A percentile compares a stretch with the other conserved stretches of the same genome.
Conservation (phyloP, 1,140 invertebrate genomes). For the Sitobion miscanthi region DNA sequence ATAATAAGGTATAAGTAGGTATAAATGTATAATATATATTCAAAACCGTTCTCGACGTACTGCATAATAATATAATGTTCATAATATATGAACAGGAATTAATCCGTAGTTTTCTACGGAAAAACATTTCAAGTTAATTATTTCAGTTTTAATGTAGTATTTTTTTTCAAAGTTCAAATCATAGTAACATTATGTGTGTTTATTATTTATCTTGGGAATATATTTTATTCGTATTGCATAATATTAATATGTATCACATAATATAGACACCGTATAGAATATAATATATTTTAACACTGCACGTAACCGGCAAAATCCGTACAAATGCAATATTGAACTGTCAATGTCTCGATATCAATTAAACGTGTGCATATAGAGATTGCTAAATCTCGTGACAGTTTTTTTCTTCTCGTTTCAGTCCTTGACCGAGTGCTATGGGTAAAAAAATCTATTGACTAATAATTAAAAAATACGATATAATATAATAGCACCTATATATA, state of each 20-base stretch:
- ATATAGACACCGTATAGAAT: neutral
- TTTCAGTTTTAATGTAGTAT: neutral
- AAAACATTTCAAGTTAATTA: neutral
- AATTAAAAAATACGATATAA: slow-evolving; percentile 10
- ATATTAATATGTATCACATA: neutral
- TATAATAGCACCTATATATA: neutral
- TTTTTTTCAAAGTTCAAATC: neutral
- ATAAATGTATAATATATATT: neutral
- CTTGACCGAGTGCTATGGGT: neutral
- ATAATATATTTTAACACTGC: neutral
- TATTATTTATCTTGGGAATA: neutral
- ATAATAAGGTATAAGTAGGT: neutral
- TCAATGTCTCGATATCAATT: neutral
- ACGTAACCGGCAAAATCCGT: neutral
- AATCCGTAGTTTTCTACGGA: neutral
- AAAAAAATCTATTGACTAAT: neutral
- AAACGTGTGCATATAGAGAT: neutral
- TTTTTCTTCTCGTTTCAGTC: neutral
- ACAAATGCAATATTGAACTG: slow-evolving; percentile 23
- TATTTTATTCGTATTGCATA: neutral
- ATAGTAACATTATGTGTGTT: no score
- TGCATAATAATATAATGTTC: no score
- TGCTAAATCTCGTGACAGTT: slow-evolving; percentile 9
- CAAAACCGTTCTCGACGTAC: no score
- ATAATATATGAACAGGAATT: neutral